Percentiles rank a stretch among this genome's conserved stretches.
Evolutionary conservation across 2,797 vertebrate genomes (phyloP).

Genomic region (Ibycter americanus): DNA sequence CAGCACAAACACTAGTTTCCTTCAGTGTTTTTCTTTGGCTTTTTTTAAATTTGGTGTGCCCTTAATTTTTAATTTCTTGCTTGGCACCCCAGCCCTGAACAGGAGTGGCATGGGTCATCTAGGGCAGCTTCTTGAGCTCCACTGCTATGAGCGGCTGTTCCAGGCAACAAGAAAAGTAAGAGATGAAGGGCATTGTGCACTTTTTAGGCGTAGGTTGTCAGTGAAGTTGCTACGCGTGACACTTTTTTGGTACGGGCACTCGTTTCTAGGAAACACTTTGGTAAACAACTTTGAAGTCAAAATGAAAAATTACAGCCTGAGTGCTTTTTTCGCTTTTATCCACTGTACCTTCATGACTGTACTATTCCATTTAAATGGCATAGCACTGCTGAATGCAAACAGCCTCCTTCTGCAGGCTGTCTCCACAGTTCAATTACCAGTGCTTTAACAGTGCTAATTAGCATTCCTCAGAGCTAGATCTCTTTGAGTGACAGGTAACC

Average conservation of each 20-base stretch:
- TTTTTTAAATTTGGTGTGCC: neutral
- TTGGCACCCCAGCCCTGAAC: neutral
- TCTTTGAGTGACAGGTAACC: slow-evolving; percentile 80
- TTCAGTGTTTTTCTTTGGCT: neutral
- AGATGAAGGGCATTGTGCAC: neutral
- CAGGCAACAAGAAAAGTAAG: neutral
- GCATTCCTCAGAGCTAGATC: slow-evolving; percentile 75
- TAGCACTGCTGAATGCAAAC: slow-evolving; percentile 56
- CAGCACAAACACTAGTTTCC: neutral
- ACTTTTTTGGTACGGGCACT: neutral
- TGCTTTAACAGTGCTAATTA: slow-evolving; percentile 77
- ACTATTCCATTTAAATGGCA: slow-evolving; percentile 57
- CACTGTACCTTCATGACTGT: neutral
- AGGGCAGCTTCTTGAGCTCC: neutral
- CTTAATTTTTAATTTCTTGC: neutral
- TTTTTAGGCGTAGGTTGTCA: slow-evolving; percentile 16
- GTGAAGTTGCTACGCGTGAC: neutral
- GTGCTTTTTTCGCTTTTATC: slow-evolving; percentile 48
- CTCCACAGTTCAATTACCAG: slow-evolving; percentile 72
- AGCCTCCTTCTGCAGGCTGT: slow-evolving; percentile 42
- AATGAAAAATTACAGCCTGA: slow-evolving; percentile 58
- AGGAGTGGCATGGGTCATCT: rapidly evolving
- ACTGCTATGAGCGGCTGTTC: neutral
- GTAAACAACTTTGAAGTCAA: slow-evolving; percentile 59
- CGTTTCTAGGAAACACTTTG: slow-evolving; percentile 63